Evolutionary conservation across 2,888 invertebrate species (phyloP).

Genomic region (Hedya salicella): DNA sequence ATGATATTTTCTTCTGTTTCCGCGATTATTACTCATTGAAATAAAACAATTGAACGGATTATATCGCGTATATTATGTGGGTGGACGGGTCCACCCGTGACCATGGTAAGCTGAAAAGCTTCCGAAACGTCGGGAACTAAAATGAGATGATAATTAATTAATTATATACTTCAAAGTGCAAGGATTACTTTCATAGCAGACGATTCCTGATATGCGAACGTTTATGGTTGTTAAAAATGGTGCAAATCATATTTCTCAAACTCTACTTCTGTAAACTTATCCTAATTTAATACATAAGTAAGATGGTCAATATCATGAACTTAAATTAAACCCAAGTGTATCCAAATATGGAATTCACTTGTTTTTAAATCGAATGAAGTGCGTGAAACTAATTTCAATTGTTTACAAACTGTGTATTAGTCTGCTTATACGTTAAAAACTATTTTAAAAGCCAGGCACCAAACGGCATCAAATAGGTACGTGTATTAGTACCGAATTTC

Average conservation of each 20-base stretch:
- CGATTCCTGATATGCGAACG: no score
- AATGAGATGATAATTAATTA: no score
- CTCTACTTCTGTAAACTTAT: slow-evolving; percentile 56
- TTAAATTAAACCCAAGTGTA: slow-evolving; percentile 36
- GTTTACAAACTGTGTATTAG: slow-evolving; percentile 44
- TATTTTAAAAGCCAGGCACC: slow-evolving; percentile 71
- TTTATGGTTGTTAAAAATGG: no score
- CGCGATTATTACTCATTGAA: no score
- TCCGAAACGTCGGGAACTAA: no score
- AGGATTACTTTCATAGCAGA: no score
- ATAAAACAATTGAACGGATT: no score
- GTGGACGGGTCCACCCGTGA: no score
- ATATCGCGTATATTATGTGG: no score
- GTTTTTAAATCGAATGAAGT: slow-evolving; percentile 11
- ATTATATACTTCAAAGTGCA: no score
- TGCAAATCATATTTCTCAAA: slow-evolving; percentile 16
- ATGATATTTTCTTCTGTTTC: no score
- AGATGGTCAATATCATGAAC: slow-evolving; percentile 49
- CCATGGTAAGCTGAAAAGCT: no score
- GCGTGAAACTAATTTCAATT: slow-evolving; percentile 23
- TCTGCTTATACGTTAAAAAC: slow-evolving; percentile 64
- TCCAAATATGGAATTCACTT: slow-evolving; percentile 28
- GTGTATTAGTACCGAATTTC: slow-evolving; percentile 47
- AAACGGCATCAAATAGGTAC: slow-evolving; percentile 57
- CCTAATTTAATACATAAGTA: slow-evolving; percentile 57